Conservation (phyloP, 1,140 invertebrate genomes). For the Phymorhynchus buccinoides region DNA sequence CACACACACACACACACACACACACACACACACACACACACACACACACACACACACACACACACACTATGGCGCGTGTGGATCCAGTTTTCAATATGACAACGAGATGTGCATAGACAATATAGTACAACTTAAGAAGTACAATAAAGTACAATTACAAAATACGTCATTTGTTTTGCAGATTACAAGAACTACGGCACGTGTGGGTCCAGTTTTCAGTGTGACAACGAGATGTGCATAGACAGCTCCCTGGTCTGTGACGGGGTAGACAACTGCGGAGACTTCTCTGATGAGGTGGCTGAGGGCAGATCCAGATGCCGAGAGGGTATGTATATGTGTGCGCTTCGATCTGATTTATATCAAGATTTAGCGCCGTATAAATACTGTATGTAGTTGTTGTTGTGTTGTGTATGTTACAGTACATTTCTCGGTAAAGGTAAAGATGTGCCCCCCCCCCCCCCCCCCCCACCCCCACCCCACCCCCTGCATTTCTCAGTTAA, state of each 20-base stretch:
- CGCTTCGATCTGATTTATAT: too few species aligned
- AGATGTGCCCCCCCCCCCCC: too few species aligned
- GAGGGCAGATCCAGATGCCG: slow-evolving; percentile 63
- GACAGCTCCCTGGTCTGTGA: slow-evolving; percentile 67
- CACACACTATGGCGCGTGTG: slow-evolving; percentile 55
- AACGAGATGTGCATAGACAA: slow-evolving; percentile 68
- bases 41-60: not conserved
- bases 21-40: not conserved
- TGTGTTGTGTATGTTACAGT: too few species aligned
- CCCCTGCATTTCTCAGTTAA: too few species aligned
- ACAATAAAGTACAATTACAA: too few species aligned
- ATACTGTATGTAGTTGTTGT: too few species aligned
- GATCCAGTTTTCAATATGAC: slow-evolving; percentile 64
- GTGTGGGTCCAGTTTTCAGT: slow-evolving; percentile 66
- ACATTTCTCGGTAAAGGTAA: too few species aligned
- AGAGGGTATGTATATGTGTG: slow-evolving; percentile 45
- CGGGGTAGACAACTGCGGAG: slow-evolving; percentile 68
- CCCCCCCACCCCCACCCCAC: too few species aligned
- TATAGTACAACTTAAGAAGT: too few species aligned
- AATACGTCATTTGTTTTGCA: slow-evolving; percentile 59
- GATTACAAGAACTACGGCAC: slow-evolving; percentile 61
- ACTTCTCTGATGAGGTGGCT: slow-evolving; percentile 65
- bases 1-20: not conserved
- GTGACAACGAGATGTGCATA: slow-evolving; percentile 68
- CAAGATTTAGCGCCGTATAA: too few species aligned